phyloP scores from a whole-genome alignment of 2,113 vertebrate species.

The Scophthalmus maximus region DNA sequence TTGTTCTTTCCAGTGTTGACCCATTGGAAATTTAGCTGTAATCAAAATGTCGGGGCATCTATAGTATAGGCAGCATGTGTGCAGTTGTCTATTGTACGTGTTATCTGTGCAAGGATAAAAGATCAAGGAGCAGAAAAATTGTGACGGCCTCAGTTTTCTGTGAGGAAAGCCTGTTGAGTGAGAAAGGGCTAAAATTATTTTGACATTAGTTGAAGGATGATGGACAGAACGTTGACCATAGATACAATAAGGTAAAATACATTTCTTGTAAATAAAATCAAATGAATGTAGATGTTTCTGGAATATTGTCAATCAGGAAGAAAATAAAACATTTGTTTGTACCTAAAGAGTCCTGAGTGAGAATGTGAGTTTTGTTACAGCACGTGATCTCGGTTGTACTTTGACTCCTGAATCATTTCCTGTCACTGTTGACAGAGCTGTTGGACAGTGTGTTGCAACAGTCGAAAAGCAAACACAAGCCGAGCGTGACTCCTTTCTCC shows the following conservation, averaged over 20 bases:
- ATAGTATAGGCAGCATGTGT: background rate
- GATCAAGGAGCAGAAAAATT: slow-evolving; percentile 9
- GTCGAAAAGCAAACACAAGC: slow-evolving; percentile 7
- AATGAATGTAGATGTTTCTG: slow-evolving; percentile 22
- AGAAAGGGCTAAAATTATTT: background rate
- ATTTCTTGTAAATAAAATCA: background rate
- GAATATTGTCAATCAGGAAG: slow-evolving; percentile 17
- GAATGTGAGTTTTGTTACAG: background rate
- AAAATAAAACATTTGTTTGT: slow-evolving; percentile 59
- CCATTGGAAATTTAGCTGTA: slow-evolving; percentile 1
- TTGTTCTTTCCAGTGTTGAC: background rate
- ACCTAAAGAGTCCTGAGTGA: slow-evolving; percentile 11
- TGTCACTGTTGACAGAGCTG: slow-evolving; percentile 2
- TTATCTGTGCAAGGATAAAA: slow-evolving; percentile 37
- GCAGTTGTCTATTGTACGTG: background rate
- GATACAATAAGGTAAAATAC: background rate
- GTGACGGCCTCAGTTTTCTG: background rate
- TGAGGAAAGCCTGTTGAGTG: background rate
- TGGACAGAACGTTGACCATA: slow-evolving; percentile 4
- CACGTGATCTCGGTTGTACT: slow-evolving; percentile 24
- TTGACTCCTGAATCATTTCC: slow-evolving; percentile 41
- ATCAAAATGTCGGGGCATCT: slow-evolving; percentile 4
- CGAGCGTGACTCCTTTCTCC: background rate
- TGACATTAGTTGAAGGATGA: background rate
- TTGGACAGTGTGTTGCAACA: slow-evolving; percentile 33